phyloP scores from a whole-genome alignment of 2,888 invertebrate species.

The Tanypteryx hageni region DNA sequence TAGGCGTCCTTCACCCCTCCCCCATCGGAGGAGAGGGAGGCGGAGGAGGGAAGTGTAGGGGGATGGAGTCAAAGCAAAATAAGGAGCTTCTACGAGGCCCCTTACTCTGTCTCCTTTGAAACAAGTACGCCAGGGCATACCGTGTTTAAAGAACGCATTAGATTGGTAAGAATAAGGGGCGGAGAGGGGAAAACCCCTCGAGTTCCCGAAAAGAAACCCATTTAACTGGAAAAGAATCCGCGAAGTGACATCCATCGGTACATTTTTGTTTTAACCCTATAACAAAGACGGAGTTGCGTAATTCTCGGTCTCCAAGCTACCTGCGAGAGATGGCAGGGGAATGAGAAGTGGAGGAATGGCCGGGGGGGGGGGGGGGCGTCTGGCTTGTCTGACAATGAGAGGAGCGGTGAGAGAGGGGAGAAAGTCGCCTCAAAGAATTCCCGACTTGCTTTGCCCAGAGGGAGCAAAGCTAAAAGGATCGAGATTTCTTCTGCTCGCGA shows the following conservation, averaged over 20 bases:
- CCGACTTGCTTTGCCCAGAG: constrained; percentile 37
- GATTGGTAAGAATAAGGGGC: neutral
- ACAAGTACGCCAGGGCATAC: neutral
- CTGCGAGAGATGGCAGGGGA: neutral
- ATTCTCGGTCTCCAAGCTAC: neutral
- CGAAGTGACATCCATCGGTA: neutral
- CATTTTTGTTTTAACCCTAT: constrained; percentile 10
- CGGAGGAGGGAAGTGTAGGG: neutral
- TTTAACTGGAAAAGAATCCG: neutral
- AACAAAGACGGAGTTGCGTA: neutral
- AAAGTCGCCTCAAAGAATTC: constrained; percentile 12
- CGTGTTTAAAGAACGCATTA: neutral
- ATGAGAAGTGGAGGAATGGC: neutral
- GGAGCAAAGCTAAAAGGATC: neutral
- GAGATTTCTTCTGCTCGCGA: constrained; percentile 18
- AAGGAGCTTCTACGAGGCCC: neutral
- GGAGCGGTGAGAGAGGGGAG: neutral
- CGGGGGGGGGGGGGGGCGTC: neutral
- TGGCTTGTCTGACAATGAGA: constrained; percentile 41
- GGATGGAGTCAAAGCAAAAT: neutral
- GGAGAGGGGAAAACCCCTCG: neutral
- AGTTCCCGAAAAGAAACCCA: too few species aligned
- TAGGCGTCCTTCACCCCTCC: neutral
- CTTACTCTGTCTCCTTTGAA: too few species aligned
- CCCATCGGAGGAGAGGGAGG: neutral